phyloP scores from a whole-genome alignment of 2,113 vertebrate species.

The Pomatostomus ruficeps region DNA sequence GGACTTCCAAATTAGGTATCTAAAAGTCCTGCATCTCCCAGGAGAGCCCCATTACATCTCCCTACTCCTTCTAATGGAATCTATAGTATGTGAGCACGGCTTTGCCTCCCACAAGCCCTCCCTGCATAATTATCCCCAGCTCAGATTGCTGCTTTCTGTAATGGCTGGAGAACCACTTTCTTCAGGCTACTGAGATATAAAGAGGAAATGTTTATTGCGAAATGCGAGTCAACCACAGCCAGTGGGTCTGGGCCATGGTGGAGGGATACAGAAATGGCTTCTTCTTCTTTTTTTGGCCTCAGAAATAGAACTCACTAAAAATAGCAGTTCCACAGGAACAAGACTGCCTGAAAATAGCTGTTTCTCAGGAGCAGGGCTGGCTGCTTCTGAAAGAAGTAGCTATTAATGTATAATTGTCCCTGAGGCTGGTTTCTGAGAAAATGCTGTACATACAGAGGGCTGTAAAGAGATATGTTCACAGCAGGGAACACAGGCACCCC shows the following conservation, averaged over 20 bases:
- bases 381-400: slow-evolving; percentile 66
- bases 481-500: not conserved
- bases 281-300: slow-evolving; percentile 31
- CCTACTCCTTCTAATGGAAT: slow-evolving; percentile 47
- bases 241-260: slow-evolving; percentile 48
- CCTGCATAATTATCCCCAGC: slow-evolving; percentile 28
- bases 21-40: slow-evolving; percentile 60
- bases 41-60: slow-evolving; percentile 39
- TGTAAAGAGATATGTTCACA: slow-evolving; percentile 18
- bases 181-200: slow-evolving; percentile 6
- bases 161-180: slow-evolving; percentile 39
- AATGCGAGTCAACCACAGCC: slow-evolving; percentile 32
- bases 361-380: slow-evolving; percentile 63
- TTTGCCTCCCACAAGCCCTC: slow-evolving; percentile 28
- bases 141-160: slow-evolving; percentile 21
- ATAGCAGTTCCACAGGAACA: slow-evolving; percentile 65
- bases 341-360: slow-evolving; percentile 68
- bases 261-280: slow-evolving; percentile 46
- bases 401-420: slow-evolving; percentile 71
- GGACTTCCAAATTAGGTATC: slow-evolving; percentile 61
- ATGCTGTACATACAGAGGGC: slow-evolving; percentile 39
- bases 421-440: slow-evolving; percentile 56
- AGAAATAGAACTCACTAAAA: slow-evolving; percentile 69
- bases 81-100: not conserved
- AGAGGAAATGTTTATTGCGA: slow-evolving; percentile 28